Evolutionary conservation across 1,140 invertebrate species (phyloP).

Genomic region (Pantala flavescens): DNA sequence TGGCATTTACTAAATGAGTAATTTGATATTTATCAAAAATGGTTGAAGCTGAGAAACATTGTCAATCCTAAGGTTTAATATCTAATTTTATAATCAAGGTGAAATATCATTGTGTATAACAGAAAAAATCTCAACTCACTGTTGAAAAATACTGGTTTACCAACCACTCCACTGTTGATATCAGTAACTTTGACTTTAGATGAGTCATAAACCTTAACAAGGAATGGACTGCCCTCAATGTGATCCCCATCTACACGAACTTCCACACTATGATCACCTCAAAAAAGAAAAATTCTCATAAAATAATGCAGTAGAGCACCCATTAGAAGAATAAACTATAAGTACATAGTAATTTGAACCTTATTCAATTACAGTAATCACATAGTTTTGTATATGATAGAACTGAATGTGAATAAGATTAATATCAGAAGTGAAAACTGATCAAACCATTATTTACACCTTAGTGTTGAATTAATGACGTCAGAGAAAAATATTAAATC

Average conservation of each 20-base stretch:
- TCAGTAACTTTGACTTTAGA: constrained; percentile 83
- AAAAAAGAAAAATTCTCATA: constrained; percentile 21
- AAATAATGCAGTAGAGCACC: too few relatives aligned
- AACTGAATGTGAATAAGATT: too few relatives aligned
- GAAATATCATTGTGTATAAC: too few relatives aligned
- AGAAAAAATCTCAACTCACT: constrained; percentile 49
- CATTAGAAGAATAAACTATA: constrained; percentile 12
- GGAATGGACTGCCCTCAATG: constrained; percentile 87
- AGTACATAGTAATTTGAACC: constrained; percentile 18
- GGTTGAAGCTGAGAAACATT: constrained; percentile 2
- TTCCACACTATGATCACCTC: constrained; percentile 85
- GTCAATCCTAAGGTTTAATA: not conserved
- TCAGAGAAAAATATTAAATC: too few relatives aligned
- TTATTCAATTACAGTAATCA: constrained; percentile 16
- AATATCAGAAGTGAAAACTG: too few relatives aligned
- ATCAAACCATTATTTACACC: too few relatives aligned
- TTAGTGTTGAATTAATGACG: too few relatives aligned
- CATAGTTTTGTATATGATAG: not conserved
- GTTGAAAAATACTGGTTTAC: constrained; percentile 85
- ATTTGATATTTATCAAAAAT: constrained; percentile 15
- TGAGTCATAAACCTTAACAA: constrained; percentile 91
- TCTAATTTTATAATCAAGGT: too few relatives aligned
- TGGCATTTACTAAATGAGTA: constrained; percentile 58
- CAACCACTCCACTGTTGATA: constrained; percentile 76
- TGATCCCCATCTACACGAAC: constrained; percentile 69